Evolutionary conservation across 2,888 invertebrate genomes (phyloP), one percentile per base, ranked within the genome.

Genomic region (Noctua janthe): DNA sequence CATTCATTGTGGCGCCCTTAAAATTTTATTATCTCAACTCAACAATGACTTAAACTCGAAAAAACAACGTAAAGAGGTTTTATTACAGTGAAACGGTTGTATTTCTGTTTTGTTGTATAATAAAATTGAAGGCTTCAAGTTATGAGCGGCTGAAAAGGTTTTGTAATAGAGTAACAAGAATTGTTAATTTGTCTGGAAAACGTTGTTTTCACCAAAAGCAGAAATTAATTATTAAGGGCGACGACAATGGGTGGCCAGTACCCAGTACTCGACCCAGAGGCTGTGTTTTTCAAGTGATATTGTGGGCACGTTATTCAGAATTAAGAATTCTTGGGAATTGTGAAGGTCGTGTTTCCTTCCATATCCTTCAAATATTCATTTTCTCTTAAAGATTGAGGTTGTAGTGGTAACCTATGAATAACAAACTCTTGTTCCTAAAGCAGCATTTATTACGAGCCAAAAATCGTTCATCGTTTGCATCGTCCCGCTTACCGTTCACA

Each of bases 81-180:
- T 76, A 73, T 76, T 83, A 87, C 87, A 85, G 76, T 78, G 81
- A 86, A 89, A 86, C 73, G 81, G 78, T 82, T 82, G 83, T 88
- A 85, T 89, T 89, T 88, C 85, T 88, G 89, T 87, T 90, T 89
- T 86, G 89, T 85, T 82, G 76, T 76, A 72, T 84, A 86, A 90
- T 91, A 87, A 85, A 90, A 91, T 83, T 81, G 77, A 80, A 82
- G 78, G 78, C 74, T 80, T 43, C 76, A 62, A 74, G 67, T 80
- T 62, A 80, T 76, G 72, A 49, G 71, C 43, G 73, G 17, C 8
- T 69, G 78, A 59, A 69, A 66, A 76, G 29, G 70, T 62, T 79
- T 66, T 69, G 62, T 73, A 67, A 81, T 74, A 81, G 67, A 81
- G 70, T 78, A 78, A 66, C 74, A 71, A 80, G 89, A 87, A 84